Evolutionary conservation across 2,113 vertebrate genomes (phyloP).

Genomic region (Oncorhynchus gorbuscha): DNA sequence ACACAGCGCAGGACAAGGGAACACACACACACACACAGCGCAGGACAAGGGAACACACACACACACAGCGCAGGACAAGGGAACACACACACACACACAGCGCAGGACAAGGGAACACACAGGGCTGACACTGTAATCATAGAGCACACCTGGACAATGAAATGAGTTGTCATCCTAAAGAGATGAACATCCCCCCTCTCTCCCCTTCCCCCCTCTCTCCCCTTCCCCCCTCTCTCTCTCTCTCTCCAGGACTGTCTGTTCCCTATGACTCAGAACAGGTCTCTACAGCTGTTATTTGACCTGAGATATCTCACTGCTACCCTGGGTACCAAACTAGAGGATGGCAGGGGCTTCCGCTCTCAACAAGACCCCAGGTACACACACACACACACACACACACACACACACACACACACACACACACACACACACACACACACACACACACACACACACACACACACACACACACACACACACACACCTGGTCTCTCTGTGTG

Average conservation of each 20-base stretch:
- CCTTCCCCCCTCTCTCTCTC: not conserved
- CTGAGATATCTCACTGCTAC: constrained; percentile 83
- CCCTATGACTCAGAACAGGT: constrained; percentile 88
- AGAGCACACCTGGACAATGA: too few species aligned
- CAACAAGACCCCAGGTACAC: constrained; percentile 80
- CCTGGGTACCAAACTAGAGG: constrained; percentile 75
- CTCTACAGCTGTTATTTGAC: constrained; percentile 90
- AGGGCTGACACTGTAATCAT: too few species aligned
- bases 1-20: too few species aligned
- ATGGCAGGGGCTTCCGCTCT: constrained; percentile 73
- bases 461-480: not conserved
- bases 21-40: too few species aligned
- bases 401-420: too few species aligned
- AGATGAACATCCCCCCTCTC: not conserved
- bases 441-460: too few species aligned
- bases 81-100: too few species aligned
- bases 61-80: too few species aligned
- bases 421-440: not conserved
- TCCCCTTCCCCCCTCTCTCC: too few species aligned
- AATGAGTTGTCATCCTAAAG: too few species aligned
- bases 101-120: not conserved
- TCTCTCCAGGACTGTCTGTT: constrained; percentile 69
- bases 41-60: too few species aligned
- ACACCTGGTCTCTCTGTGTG: not conserved
- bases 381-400: not conserved